phyloP scores from a whole-genome alignment of 2,113 vertebrate species.

The Seriola rivoliana region DNA sequence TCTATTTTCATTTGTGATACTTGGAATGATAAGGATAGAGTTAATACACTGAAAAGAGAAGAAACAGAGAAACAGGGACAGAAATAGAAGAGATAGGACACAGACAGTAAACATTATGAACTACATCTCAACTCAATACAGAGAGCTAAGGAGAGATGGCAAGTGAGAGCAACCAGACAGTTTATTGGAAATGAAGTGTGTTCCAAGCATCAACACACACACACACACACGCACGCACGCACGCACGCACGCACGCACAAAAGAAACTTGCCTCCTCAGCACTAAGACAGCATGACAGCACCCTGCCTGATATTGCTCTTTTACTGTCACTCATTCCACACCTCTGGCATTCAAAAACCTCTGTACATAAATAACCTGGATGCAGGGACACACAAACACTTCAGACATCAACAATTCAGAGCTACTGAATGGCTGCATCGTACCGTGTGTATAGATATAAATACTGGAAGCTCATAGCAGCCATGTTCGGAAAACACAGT shows the following conservation, averaged over 20 bases:
- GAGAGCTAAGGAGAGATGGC: background rate
- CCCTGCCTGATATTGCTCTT: slow-evolving; percentile 25
- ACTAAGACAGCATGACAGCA: slow-evolving; percentile 31
- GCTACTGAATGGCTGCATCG: background rate
- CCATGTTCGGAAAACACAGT: background rate
- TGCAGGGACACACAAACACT: background rate
- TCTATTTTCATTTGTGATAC: background rate
- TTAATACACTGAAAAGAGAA: background rate
- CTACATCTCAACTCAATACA: background rate
- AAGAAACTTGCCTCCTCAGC: slow-evolving; percentile 16
- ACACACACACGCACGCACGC: background rate
- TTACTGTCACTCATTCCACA: slow-evolving; percentile 55
- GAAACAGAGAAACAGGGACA: background rate
- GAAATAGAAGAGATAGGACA: slow-evolving; percentile 23
- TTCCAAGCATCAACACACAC: slow-evolving; percentile 17
- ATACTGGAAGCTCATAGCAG: background rate
- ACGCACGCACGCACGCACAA: slow-evolving; percentile 2
- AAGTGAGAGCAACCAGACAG: slow-evolving; percentile 7
- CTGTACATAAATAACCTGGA: background rate
- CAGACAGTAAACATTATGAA: slow-evolving; percentile 26
- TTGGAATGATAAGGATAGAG: background rate
- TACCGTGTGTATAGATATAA: background rate
- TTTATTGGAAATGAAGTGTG: slow-evolving; percentile 45
- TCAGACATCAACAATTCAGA: no score
- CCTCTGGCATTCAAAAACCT: slow-evolving; percentile 21